Evolutionary conservation across 2,113 vertebrate species (phyloP).

Genomic region (Jacana jacana): DNA sequence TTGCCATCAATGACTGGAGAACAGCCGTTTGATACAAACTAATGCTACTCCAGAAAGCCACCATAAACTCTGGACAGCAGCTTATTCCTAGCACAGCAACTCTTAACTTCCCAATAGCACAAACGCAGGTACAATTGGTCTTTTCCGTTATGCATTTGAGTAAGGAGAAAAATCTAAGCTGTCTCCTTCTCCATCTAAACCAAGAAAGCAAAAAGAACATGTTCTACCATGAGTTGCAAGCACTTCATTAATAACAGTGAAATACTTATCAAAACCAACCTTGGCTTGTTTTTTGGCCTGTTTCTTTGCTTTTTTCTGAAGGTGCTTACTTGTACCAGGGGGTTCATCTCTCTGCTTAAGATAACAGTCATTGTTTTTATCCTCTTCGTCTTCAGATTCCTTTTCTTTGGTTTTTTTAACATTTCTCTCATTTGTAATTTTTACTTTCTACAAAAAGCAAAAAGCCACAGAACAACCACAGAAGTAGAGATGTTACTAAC

Average conservation of each 20-base stretch:
- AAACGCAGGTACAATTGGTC: background rate
- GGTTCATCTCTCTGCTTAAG: constrained; percentile 74
- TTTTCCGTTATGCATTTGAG: background rate
- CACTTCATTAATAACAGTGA: background rate
- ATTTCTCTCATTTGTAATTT: constrained; percentile 81
- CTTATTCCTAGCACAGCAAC: background rate
- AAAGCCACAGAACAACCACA: background rate
- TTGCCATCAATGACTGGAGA: background rate
- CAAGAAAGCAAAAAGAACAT: background rate
- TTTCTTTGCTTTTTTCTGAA: constrained; percentile 95
- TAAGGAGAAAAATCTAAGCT: background rate
- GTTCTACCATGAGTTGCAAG: background rate
- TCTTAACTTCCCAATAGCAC: background rate
- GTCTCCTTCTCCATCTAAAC: background rate
- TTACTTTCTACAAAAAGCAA: constrained; percentile 66
- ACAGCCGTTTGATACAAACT: background rate
- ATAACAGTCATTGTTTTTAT: constrained; percentile 67
- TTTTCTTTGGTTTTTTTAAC: constrained; percentile 73
- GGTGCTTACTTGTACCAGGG: constrained; percentile 85
- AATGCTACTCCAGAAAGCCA: background rate
- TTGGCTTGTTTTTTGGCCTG: constrained; percentile 95
- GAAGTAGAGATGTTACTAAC: background rate
- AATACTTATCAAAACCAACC: constrained; percentile 72
- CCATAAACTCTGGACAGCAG: background rate
- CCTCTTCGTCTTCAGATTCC: constrained; percentile 71